These are phyloP conservation scores for Scaeva pyrastri DNA, from an alignment of 2,888 invertebrate genomes.

Conservation along the genomic window DNA sequence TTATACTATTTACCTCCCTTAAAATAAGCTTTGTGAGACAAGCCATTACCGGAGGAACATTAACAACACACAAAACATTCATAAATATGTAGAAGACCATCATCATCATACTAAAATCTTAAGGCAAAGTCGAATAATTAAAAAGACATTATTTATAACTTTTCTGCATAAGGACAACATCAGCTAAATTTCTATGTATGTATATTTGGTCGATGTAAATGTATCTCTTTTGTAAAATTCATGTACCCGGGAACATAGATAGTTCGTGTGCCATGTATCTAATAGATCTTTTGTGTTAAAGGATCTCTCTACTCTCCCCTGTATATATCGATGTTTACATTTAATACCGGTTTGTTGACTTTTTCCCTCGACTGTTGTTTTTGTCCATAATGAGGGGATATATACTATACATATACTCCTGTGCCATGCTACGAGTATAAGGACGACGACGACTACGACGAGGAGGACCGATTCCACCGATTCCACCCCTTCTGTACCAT, in stretches of 20 bases:
- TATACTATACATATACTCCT: no score
- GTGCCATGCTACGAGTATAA: constrained; percentile 22
- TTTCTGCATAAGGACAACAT: constrained; percentile 2
- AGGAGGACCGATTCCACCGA: constrained; percentile 36
- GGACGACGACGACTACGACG: constrained; percentile 7
- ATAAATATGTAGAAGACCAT: constrained; percentile 15
- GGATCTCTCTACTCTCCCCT: not conserved
- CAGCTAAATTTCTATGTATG: not conserved
- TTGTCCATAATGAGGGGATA: constrained; percentile 41
- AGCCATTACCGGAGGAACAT: not conserved
- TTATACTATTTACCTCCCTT: constrained; percentile 15
- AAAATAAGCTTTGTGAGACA: constrained; percentile 24
- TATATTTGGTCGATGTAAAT: not conserved
- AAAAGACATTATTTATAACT: not conserved
- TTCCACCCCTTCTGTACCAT: constrained; percentile 32
- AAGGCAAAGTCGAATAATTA: constrained; percentile 40
- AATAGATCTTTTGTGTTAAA: constrained; percentile 23
- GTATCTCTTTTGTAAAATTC: not conserved
- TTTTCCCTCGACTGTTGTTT: constrained; percentile 58
- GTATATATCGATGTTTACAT: constrained; percentile 44
- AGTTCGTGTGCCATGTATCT: not conserved
- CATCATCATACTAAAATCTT: constrained; percentile 19
- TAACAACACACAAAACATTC: no score
- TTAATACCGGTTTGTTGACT: constrained; percentile 61
- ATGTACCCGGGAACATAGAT: not conserved